Evolutionary conservation across 2,113 vertebrate species (phyloP).

Genomic region (Indri indri): DNA sequence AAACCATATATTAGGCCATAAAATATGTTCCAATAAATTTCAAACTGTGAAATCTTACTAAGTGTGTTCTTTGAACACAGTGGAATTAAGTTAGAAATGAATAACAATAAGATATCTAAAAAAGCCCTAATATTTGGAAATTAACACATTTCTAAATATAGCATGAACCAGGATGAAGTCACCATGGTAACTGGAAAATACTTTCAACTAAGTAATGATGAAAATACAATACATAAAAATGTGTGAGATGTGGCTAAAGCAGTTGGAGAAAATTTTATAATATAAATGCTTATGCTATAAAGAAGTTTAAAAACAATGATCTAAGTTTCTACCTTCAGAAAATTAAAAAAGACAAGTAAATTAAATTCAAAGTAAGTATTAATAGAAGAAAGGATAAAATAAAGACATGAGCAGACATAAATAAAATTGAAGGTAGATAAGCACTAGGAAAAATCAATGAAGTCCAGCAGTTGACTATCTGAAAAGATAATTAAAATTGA

Average conservation of each 20-base stretch:
- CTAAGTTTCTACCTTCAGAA: not conserved
- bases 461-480: not conserved
- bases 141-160: not conserved
- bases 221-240: not conserved
- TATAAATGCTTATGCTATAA: not conserved
- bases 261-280: not conserved
- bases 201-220: slow-evolving; percentile 2
- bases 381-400: not conserved
- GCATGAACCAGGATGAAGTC: not conserved
- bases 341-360: not conserved
- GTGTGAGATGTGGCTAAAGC: not conserved
- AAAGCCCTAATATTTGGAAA: not conserved
- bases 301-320: not conserved
- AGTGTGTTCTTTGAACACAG: not conserved
- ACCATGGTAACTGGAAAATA: not conserved
- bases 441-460: not conserved
- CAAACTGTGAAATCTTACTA: not conserved
- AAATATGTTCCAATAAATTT: not conserved
- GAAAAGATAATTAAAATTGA: not conserved
- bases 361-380: not conserved
- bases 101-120: not conserved
- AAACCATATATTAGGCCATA: not conserved
- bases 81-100: not conserved
- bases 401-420: not conserved
- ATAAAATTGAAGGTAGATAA: not conserved